phyloP scores from a whole-genome alignment of 2,113 vertebrate genomes.

The Coracopsis vasa region DNA sequence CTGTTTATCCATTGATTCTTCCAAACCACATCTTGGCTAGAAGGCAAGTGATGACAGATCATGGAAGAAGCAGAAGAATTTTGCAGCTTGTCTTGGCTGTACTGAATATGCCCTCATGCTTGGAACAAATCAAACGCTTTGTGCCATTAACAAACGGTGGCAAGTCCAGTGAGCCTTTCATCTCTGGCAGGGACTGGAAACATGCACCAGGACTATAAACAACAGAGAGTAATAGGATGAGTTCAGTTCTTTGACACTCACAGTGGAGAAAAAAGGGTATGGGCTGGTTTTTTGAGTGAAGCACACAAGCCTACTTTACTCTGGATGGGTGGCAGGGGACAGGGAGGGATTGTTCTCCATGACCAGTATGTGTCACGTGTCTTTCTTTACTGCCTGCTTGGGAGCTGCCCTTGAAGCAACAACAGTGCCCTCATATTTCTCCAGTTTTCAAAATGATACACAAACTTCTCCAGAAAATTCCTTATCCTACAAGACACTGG shows the following conservation, averaged over 20 bases:
- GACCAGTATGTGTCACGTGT: accelerated
- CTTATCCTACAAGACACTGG: neutral
- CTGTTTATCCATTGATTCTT: conserved; percentile 29
- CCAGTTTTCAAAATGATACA: neutral
- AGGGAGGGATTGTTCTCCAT: neutral
- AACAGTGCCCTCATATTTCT: neutral
- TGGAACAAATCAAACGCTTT: neutral
- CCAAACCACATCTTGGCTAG: conserved; percentile 7
- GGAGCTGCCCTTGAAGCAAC: neutral
- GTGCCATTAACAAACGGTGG: neutral
- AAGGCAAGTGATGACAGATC: conserved; percentile 47
- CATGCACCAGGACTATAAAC: neutral
- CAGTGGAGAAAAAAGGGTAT: neutral
- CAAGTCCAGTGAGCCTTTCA: neutral
- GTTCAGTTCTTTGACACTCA: neutral
- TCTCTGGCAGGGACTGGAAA: neutral
- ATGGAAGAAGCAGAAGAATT: conserved; percentile 33
- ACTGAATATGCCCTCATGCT: neutral
- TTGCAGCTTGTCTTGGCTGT: conserved; percentile 60
- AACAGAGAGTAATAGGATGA: neutral
- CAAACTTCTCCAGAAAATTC: neutral
- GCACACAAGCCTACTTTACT: neutral
- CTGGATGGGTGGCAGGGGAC: neutral
- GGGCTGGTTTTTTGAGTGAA: neutral
- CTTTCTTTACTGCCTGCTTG: neutral